Conservation (phyloP, 2,113 vertebrate species). For the Mustelus asterias region DNA sequence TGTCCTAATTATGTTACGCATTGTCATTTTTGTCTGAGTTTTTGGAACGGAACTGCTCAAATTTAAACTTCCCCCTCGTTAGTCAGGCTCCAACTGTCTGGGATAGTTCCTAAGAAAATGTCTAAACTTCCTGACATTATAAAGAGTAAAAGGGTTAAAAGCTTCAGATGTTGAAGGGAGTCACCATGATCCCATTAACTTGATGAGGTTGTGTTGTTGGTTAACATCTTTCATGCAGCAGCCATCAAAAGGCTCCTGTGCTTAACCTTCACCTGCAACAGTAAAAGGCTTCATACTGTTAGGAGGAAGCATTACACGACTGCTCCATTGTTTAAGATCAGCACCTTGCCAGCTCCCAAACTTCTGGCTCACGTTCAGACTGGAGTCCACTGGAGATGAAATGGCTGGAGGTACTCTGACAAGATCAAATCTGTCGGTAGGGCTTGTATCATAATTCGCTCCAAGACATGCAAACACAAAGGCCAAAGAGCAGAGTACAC, state of each 20-base stretch:
- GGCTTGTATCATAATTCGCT: background rate
- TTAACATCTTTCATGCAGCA: background rate
- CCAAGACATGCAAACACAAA: background rate
- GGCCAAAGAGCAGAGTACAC: background rate
- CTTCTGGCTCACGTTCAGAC: background rate
- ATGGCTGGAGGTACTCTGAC: too few species aligned
- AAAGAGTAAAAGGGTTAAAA: background rate
- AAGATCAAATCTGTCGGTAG: background rate
- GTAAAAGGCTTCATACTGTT: background rate
- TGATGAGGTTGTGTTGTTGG: background rate
- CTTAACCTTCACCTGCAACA: background rate
- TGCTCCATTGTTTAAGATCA: background rate
- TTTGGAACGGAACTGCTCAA: background rate
- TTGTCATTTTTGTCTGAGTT: background rate
- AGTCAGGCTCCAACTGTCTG: background rate
- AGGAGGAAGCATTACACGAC: background rate
- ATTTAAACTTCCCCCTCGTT: background rate
- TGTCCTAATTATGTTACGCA: background rate
- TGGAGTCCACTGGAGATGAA: background rate
- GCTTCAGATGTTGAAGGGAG: background rate
- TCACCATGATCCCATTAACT: slow-evolving; percentile 5
- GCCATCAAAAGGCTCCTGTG: background rate
- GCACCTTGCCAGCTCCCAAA: background rate
- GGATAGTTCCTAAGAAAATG: background rate
- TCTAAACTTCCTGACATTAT: background rate